Evolutionary conservation across 1,140 invertebrate genomes (phyloP), one percentile per base, ranked within the genome.

Genomic region (Drosophila parabipectinata): DNA sequence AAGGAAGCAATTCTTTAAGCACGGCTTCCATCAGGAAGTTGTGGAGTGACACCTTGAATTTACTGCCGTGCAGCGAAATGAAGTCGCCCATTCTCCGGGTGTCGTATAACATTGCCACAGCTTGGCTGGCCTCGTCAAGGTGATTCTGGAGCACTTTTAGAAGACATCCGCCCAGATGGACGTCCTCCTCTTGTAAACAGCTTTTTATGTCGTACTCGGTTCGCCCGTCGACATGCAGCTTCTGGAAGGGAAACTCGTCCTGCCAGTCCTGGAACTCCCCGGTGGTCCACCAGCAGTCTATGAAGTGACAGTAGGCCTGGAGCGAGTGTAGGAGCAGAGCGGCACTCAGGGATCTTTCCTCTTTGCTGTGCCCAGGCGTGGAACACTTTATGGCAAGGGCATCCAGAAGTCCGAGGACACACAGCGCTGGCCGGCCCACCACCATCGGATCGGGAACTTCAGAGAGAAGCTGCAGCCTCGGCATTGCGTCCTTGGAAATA

Each of bases 281-380:
- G 2, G 41, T 10, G 6, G 34, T 21, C 77, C 77, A 80, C 77
- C 64, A 79, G 10, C 18, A 59, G 24, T 75, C 66, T 21, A 80
- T 12, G 8, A 62, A 62, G 0, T 50, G 44, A 14, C 77, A 80
- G 14, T 52, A 58, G 1, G 59, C 57, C n/a, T 39, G 44, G 48
- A 80, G n/a, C 14, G 62, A 52, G 2, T 75, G 61, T 8, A 80
- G 18, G 14, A 76, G 18, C 54, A 72, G 2, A 0, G 54, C 39
- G 0, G 44, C 60, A 18, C 26, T 32, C 5, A 44, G 9, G 4
- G 28, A 37, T 10, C 15, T 9, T 4, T 10, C 5, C 1, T 24
- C 1, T 12, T 15, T 14, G 34, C 37, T 9, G 1, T 44, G 15
- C 4, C 10, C 14, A 8, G 9, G 15, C 0, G 5, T 32, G 2